Percentiles rank a stretch among this genome's conserved stretches.
Evolutionary conservation across 1,140 invertebrate genomes (phyloP).

Genomic region (Mya arenaria): DNA sequence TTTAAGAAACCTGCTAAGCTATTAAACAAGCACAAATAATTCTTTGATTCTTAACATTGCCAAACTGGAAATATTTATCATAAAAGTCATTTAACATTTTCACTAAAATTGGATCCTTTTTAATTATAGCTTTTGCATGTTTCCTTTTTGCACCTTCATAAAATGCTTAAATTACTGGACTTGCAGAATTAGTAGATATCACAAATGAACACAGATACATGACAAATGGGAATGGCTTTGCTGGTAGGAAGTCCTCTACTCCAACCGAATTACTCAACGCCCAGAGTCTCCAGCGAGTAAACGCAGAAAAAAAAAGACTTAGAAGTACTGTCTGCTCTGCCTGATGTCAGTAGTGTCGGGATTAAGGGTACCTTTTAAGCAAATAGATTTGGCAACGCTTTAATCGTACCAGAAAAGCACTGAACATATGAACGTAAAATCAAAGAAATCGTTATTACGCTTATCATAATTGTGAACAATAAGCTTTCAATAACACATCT

Average conservation of each 20-base stretch:
- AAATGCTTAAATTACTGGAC: neutral
- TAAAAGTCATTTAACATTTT: neutral
- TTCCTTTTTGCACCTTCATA: neutral
- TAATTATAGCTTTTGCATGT: neutral
- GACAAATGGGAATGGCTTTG: neutral
- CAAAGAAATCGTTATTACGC: no score
- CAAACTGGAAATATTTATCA: neutral
- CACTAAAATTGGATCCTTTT: conserved; percentile 2
- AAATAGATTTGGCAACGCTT: conserved; percentile 25
- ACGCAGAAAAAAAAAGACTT: no score
- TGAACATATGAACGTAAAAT: no score
- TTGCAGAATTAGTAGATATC: neutral
- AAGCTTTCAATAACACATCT: no score
- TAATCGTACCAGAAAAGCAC: neutral
- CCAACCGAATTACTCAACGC: neutral
- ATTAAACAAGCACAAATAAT: neutral
- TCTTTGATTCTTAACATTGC: neutral
- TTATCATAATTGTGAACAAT: no score
- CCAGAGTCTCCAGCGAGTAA: no score
- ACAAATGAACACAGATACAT: conserved; percentile 20
- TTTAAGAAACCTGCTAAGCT: no score
- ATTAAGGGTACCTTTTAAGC: conserved; percentile 4
- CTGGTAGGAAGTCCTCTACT: neutral
- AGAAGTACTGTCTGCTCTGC: no score
- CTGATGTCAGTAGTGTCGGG: conserved; percentile 1